Evolutionary conservation across 2,113 vertebrate genomes (phyloP).

Genomic region (Anseranas semipalmata): DNA sequence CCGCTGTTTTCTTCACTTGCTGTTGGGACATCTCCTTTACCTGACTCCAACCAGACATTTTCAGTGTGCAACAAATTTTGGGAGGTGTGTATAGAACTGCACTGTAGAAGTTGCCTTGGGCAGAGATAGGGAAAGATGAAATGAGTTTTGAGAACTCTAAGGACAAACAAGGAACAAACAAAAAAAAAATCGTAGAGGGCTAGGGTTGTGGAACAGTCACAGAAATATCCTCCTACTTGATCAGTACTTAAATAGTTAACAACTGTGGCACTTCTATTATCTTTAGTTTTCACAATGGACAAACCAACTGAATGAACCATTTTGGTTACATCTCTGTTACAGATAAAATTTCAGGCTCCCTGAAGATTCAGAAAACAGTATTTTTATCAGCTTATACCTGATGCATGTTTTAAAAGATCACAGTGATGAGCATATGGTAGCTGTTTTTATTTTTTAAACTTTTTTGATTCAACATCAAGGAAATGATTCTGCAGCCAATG

Average conservation of each 20-base stretch:
- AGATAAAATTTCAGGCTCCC: slow-evolving; percentile 55
- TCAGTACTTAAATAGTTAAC: slow-evolving; percentile 1
- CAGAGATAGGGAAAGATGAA: background rate
- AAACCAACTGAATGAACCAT: slow-evolving; percentile 1
- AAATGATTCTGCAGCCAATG: slow-evolving; percentile 44
- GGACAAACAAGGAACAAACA: background rate
- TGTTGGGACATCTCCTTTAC: background rate
- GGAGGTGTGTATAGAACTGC: background rate
- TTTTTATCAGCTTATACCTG: slow-evolving; percentile 38
- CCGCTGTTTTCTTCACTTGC: background rate
- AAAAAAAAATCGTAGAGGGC: background rate
- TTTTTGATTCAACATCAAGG: slow-evolving; percentile 55
- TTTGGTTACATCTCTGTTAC: slow-evolving; percentile 1
- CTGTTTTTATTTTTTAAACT: slow-evolving; percentile 43
- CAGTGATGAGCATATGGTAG: slow-evolving; percentile 33
- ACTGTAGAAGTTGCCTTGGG: background rate
- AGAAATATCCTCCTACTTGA: background rate
- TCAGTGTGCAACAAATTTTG: background rate
- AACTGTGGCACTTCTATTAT: background rate
- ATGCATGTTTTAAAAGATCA: slow-evolving; percentile 45
- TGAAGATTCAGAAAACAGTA: slow-evolving; percentile 17
- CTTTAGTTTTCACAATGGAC: slow-evolving; percentile 25
- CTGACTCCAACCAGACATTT: background rate
- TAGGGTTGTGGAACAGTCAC: background rate
- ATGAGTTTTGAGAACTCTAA: background rate